Evolutionary conservation across 2,113 vertebrate species (phyloP).

Genomic region (Sigmodon hispidus): DNA sequence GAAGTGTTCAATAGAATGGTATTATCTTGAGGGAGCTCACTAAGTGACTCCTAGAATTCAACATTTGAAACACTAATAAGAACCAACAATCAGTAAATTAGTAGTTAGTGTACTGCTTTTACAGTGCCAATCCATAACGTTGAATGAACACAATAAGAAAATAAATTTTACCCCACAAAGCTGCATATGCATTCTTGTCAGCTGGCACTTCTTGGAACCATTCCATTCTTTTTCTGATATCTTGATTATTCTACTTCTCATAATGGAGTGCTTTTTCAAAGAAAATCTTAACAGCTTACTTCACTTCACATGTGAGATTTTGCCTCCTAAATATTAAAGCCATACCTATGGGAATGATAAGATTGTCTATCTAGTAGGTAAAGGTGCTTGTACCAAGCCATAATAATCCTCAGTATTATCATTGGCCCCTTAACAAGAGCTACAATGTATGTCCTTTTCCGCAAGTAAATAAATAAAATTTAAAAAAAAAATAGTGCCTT

Average conservation of each 20-base stretch:
- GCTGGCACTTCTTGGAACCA: not conserved
- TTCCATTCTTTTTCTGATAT: not conserved
- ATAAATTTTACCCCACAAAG: not conserved
- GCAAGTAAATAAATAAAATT: not conserved
- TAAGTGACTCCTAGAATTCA: constrained; percentile 18
- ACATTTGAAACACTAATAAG: constrained; percentile 9
- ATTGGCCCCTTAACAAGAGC: not conserved
- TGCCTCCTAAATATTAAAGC: not conserved
- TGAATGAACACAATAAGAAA: constrained; percentile 51
- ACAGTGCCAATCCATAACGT: constrained; percentile 41
- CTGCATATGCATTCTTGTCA: constrained; percentile 17
- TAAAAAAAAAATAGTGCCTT: not conserved
- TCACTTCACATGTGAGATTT: constrained; percentile 17
- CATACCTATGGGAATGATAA: not conserved
- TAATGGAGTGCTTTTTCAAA: not conserved
- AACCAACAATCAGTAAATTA: not conserved
- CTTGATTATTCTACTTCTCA: not conserved
- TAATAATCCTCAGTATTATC: too few species aligned
- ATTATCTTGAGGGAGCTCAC: not conserved
- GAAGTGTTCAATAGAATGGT: not conserved
- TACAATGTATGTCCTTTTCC: not conserved
- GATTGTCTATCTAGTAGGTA: not conserved
- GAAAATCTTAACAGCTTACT: constrained; percentile 27
- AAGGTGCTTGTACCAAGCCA: not conserved
- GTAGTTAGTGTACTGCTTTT: constrained; percentile 23